Conservation (phyloP, 2,888 invertebrate genomes). For the Callosobruchus maculatus region DNA sequence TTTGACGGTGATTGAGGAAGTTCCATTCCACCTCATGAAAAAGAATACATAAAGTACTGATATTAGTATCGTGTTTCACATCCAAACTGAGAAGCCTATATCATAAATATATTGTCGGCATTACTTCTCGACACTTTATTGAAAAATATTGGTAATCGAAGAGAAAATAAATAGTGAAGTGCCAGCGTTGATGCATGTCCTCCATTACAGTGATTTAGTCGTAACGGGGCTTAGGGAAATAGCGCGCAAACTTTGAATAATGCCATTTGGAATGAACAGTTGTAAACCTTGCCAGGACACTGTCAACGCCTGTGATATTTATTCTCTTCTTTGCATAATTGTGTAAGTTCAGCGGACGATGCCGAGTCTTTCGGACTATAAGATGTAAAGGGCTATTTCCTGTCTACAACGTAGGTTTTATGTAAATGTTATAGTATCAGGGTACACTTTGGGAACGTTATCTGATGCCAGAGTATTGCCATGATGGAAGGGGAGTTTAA, state of each 20-base stretch:
- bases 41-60: background rate
- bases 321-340: background rate
- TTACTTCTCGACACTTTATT: background rate
- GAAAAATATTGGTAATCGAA: background rate
- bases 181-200: background rate
- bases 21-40: no score
- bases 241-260: background rate
- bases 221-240: background rate
- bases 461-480: background rate
- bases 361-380: background rate
- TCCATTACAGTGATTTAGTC: background rate
- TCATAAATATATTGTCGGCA: background rate
- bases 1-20: no score
- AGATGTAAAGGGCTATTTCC: background rate
- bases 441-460: background rate
- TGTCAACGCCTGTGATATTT: background rate
- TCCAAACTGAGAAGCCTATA: background rate
- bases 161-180: background rate
- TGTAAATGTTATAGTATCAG: background rate
- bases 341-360: background rate
- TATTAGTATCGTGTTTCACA: background rate
- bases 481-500: background rate
- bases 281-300: background rate
- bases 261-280: background rate
- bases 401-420: background rate